Evolutionary conservation across 2,113 vertebrate genomes (phyloP).

Genomic region (Struthidea cinerea): DNA sequence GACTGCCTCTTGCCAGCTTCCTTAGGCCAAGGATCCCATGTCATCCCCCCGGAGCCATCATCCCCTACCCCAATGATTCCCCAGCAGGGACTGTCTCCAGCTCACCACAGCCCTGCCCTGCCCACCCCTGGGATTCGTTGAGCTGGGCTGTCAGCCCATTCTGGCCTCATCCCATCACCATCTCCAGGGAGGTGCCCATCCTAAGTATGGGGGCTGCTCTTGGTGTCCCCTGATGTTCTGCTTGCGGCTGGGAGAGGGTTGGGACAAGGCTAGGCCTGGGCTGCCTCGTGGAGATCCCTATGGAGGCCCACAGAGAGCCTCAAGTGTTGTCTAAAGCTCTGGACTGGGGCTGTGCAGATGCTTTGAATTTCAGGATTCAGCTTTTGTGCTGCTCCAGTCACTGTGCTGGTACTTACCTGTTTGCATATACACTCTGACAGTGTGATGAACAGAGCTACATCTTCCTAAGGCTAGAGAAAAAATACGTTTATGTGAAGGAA

Average conservation of each 20-base stretch:
- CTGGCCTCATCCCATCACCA: fast-evolving
- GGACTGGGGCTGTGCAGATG: no score
- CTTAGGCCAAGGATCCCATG: fast-evolving
- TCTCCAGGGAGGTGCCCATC: fast-evolving
- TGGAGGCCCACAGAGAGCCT: background rate
- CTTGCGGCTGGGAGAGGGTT: background rate
- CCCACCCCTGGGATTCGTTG: fast-evolving
- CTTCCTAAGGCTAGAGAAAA: background rate
- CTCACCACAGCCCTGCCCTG: background rate
- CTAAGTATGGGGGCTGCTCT: background rate
- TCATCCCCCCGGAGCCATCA: fast-evolving
- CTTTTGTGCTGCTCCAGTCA: background rate
- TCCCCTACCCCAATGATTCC: fast-evolving
- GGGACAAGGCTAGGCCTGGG: fast-evolving
- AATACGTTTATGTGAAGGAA: background rate
- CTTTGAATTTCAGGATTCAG: background rate
- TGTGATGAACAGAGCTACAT: background rate
- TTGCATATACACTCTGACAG: background rate
- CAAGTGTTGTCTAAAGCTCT: background rate
- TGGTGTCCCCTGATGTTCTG: background rate
- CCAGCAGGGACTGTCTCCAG: background rate
- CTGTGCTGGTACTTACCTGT: background rate
- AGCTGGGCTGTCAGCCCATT: fast-evolving
- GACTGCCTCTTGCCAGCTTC: background rate
- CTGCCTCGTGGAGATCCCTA: background rate